phyloP scores from a whole-genome alignment of 2,797 vertebrate species.

The Masticophis lateralis region DNA sequence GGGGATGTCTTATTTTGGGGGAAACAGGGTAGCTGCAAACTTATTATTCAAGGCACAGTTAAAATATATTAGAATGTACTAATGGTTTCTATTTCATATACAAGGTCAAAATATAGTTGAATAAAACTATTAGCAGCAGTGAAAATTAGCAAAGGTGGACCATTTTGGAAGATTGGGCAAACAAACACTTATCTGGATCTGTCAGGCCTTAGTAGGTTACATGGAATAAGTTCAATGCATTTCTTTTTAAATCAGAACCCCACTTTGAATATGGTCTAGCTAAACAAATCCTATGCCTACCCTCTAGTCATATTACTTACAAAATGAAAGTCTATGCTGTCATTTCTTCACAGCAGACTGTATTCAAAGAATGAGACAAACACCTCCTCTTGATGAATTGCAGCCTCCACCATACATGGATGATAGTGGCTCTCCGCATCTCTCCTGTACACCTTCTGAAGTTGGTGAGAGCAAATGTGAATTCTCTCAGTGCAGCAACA shows the following conservation, averaged over 20 bases:
- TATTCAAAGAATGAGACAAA: conserved; percentile 96
- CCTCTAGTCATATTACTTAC: background rate
- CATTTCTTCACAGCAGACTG: conserved; percentile 81
- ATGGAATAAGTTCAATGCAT: background rate
- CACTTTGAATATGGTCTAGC: conserved; percentile 18
- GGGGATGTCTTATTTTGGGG: no score
- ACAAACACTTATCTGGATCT: background rate
- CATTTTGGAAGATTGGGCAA: background rate
- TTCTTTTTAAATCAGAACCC: background rate
- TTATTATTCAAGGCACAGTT: background rate
- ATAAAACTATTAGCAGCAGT: background rate
- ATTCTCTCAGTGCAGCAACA: conserved; percentile 87
- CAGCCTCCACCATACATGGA: conserved; percentile 96
- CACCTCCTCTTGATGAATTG: conserved; percentile 91
- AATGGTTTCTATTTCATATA: background rate
- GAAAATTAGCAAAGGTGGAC: background rate
- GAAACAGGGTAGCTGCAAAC: background rate
- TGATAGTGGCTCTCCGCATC: conserved; percentile 90
- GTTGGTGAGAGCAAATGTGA: conserved; percentile 90
- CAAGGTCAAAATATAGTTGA: background rate
- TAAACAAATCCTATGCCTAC: background rate
- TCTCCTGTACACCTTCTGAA: conserved; percentile 91
- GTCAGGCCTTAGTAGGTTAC: background rate
- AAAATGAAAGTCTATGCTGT: conserved; percentile 56
- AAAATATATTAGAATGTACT: background rate